A percentile compares a stretch with the other conserved stretches of the same genome.
Conservation (phyloP, 1,140 invertebrate species). For the Polypedilum pembai region DNA sequence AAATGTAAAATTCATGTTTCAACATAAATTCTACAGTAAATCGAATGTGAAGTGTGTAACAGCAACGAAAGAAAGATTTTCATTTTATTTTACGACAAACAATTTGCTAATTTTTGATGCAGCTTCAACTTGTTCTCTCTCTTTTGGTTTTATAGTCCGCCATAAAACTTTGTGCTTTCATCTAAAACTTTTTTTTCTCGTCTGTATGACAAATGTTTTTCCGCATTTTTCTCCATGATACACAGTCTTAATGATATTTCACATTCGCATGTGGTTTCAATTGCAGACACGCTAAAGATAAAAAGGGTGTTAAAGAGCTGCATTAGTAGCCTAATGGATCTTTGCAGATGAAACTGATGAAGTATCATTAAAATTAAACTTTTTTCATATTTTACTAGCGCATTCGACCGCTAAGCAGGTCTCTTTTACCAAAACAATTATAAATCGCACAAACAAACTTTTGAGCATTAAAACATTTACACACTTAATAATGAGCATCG, state of each 20-base stretch:
- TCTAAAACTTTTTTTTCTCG: background rate
- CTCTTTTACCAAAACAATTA: too few species aligned
- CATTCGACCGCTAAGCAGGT: too few species aligned
- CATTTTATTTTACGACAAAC: constrained; percentile 17
- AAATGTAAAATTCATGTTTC: constrained; percentile 28
- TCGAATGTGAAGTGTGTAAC: background rate
- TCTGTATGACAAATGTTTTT: constrained; percentile 12
- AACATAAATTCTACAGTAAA: constrained; percentile 15
- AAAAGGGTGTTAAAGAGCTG: background rate
- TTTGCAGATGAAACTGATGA: too few species aligned
- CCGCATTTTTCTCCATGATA: background rate
- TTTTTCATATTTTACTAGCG: too few species aligned
- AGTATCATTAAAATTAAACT: too few species aligned
- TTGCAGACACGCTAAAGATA: background rate
- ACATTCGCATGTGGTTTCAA: constrained; percentile 3
- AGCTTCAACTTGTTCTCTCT: background rate
- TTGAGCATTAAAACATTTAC: too few species aligned
- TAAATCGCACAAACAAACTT: too few species aligned
- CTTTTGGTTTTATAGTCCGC: constrained; percentile 6
- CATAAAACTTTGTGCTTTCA: background rate
- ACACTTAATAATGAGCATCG: too few species aligned
- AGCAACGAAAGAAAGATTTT: background rate
- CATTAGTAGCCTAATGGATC: too few species aligned
- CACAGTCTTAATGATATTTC: background rate
- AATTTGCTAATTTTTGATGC: constrained; percentile 18